Conservation (phyloP, 2,113 vertebrate species). For the Percopsis transmontana region DNA sequence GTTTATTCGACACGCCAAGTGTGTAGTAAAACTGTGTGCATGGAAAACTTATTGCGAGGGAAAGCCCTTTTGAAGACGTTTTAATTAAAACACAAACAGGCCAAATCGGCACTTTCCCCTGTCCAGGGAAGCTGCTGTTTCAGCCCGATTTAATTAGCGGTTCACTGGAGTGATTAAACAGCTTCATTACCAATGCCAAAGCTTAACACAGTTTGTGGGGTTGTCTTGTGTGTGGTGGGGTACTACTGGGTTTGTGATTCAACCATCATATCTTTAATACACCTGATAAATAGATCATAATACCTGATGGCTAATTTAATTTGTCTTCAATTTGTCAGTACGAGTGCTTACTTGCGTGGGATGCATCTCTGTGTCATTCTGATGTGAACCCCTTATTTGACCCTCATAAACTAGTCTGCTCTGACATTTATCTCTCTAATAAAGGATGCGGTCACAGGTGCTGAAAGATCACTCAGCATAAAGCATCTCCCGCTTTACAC, state of each 20-base stretch:
- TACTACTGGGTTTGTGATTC: constrained; percentile 57
- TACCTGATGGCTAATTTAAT: constrained; percentile 47
- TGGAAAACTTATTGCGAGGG: constrained; percentile 29
- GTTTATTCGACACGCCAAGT: background rate
- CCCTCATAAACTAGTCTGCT: constrained; percentile 63
- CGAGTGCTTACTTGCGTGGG: background rate
- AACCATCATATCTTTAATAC: constrained; percentile 45
- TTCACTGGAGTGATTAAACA: constrained; percentile 70
- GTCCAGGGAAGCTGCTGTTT: constrained; percentile 68
- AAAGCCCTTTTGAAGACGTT: constrained; percentile 59
- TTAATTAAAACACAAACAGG: constrained; percentile 76
- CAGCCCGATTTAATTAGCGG: constrained; percentile 76
- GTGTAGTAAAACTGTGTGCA: constrained; percentile 2
- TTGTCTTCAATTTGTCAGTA: constrained; percentile 41
- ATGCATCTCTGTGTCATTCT: constrained; percentile 19
- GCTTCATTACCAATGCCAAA: constrained; percentile 76
- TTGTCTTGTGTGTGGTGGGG: constrained; percentile 43
- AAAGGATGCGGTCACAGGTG: constrained; percentile 54
- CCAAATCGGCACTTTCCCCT: constrained; percentile 70
- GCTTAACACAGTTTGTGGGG: constrained; percentile 59
- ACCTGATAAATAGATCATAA: background rate
- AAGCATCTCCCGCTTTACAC: constrained; percentile 50
- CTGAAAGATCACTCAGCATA: constrained; percentile 44
- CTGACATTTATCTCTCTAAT: constrained; percentile 63
- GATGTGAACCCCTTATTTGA: constrained; percentile 68